Evolutionary conservation across 2,113 vertebrate genomes (phyloP).

Genomic region (Capreolus pygargus): DNA sequence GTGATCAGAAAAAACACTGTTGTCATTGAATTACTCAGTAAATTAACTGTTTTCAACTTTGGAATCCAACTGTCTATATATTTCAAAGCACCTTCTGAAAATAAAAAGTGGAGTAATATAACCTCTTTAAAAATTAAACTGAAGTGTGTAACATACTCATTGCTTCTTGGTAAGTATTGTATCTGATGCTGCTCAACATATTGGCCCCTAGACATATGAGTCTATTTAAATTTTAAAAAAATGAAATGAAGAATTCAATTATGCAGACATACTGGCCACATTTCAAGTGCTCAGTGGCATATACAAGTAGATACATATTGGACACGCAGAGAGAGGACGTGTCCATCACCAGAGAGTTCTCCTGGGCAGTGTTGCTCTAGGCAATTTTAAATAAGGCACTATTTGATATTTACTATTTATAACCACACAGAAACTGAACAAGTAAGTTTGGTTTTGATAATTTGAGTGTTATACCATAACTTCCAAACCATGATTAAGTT

Average conservation of each 20-base stretch:
- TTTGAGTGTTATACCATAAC: neutral
- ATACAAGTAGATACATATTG: neutral
- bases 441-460: neutral
- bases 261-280: neutral
- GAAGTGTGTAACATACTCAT: neutral
- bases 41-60: neutral
- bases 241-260: neutral
- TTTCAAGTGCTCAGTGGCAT: neutral
- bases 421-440: neutral
- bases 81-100: neutral
- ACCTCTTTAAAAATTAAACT: neutral
- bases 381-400: neutral
- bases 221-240: neutral
- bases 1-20: neutral
- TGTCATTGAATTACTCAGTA: neutral
- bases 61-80: neutral
- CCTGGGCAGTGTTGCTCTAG: neutral
- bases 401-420: neutral
- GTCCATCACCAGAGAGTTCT: neutral
- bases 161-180: neutral
- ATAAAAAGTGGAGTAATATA: neutral
- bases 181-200: neutral
- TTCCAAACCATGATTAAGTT: slow-evolving; percentile 55
- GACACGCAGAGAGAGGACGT: rapidly evolving
- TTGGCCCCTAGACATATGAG: neutral